phyloP scores from a whole-genome alignment of 2,113 vertebrate genomes.

The Ceratotherium simum region DNA sequence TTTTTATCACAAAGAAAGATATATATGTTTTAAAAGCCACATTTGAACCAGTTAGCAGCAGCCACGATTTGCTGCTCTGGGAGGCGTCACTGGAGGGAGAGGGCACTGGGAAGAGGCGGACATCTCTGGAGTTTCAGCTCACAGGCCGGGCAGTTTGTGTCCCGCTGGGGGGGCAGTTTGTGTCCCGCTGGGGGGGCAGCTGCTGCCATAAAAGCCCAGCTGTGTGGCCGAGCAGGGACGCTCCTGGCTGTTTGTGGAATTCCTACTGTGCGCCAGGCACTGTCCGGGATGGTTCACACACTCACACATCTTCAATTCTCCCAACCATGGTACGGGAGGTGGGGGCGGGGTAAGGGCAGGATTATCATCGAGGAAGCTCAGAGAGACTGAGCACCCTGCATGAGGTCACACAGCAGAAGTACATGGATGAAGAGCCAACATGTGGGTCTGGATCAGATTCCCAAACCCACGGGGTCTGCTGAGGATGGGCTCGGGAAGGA shows the following conservation, averaged over 20 bases:
- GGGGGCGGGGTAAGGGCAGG: no score
- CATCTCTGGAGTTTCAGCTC: neutral
- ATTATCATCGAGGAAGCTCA: rapidly evolving
- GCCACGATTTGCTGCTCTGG: neutral
- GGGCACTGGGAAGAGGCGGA: neutral
- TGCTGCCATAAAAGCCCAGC: rapidly evolving
- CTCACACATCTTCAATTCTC: no score
- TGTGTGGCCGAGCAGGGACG: rapidly evolving
- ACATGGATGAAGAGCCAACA: rapidly evolving
- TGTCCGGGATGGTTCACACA: neutral
- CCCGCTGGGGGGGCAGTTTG: neutral
- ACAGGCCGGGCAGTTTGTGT: neutral
- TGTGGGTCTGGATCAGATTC: rapidly evolving
- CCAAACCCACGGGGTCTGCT: rapidly evolving
- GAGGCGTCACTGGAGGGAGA: neutral
- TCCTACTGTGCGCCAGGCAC: neutral
- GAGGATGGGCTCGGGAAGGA: neutral
- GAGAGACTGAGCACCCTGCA: neutral
- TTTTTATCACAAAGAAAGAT: conserved; percentile 67
- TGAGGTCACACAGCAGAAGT: neutral
- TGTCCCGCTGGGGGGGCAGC: neutral
- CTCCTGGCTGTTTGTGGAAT: rapidly evolving
- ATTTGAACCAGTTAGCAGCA: neutral
- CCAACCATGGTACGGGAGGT: rapidly evolving
- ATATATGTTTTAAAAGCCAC: conserved; percentile 51